Evolutionary conservation across 2,888 invertebrate genomes (phyloP).

Genomic region (Cecidostiba fungosa): DNA sequence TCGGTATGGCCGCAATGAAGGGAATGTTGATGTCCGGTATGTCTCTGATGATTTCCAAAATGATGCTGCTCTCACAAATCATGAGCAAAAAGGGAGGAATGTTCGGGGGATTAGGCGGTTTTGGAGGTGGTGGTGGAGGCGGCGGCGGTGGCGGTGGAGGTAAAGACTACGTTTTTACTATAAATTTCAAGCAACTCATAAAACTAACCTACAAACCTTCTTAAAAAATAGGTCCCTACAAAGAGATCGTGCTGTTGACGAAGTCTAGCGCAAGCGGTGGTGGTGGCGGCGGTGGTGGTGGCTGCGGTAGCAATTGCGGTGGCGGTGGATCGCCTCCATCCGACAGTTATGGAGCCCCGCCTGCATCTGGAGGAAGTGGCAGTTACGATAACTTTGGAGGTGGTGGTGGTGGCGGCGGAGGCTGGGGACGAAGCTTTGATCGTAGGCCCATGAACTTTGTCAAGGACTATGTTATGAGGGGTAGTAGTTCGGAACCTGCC

Average conservation of each 20-base stretch:
- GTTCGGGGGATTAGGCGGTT: constrained; percentile 74
- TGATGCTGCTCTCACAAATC: constrained; percentile 77
- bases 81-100: constrained; percentile 70
- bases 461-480: constrained; percentile 16
- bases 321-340: constrained; percentile 78
- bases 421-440: constrained; percentile 82
- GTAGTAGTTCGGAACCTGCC: background rate
- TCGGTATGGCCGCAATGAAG: constrained; percentile 84
- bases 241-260: constrained; percentile 79
- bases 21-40: constrained; percentile 85
- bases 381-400: constrained; percentile 76
- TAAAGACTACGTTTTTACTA: background rate
- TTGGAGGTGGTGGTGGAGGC: constrained; percentile 71
- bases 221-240: constrained; percentile 69
- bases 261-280: constrained; percentile 79
- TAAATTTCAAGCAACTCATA: background rate
- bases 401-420: constrained; percentile 78
- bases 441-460: constrained; percentile 72
- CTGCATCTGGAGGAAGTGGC: constrained; percentile 75
- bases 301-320: constrained; percentile 81
- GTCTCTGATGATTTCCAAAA: constrained; percentile 84
- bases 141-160: constrained; percentile 74
- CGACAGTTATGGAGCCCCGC: constrained; percentile 74
- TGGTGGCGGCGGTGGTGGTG: constrained; percentile 81
- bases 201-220: constrained; percentile 12